Percentiles rank a stretch among this genome's conserved stretches.
These are phyloP conservation scores for Python bivittatus DNA, from an alignment of 2,113 vertebrate species.

Conservation along the genomic window DNA sequence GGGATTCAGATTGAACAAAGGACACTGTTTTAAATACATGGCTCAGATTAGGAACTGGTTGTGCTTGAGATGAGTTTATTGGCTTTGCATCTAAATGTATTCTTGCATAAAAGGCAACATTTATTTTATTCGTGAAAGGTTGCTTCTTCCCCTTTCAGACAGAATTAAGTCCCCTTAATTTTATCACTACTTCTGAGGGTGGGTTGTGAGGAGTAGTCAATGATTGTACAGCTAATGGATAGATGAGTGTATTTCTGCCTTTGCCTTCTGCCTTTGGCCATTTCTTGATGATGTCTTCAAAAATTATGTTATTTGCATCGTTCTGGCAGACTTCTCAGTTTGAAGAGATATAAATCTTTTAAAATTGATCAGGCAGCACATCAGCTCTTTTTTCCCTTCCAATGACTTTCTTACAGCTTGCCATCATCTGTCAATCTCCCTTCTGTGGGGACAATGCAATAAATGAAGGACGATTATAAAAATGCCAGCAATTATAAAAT, in stretches of 20 bases:
- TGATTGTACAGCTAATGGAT: slow-evolving; percentile 10
- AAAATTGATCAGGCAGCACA: not conserved
- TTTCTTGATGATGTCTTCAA: slow-evolving; percentile 27
- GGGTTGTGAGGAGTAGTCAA: not conserved
- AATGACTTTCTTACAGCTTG: not conserved
- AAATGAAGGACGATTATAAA: slow-evolving; percentile 3
- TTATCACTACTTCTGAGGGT: not conserved
- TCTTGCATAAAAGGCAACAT: not conserved
- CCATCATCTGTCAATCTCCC: not conserved
- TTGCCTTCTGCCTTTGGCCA: not conserved
- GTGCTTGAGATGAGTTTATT: not conserved
- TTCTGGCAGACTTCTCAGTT: slow-evolving; percentile 14
- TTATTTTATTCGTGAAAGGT: not conserved
- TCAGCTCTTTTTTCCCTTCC: not conserved
- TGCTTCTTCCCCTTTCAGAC: not conserved
- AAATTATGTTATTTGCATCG: slow-evolving; percentile 5
- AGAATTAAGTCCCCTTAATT: slow-evolving; percentile 6
- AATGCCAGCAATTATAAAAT: too few relatives aligned
- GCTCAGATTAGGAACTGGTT: not conserved
- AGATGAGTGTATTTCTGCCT: slow-evolving; percentile 24
- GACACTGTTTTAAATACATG: slow-evolving; percentile 11
- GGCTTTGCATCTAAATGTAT: not conserved
- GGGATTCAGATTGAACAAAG: slow-evolving; percentile 25
- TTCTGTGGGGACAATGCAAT: not conserved
- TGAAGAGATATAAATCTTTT: not conserved